Percentiles rank a stretch among this genome's conserved stretches.
These are phyloP conservation scores for Oligia latruncula DNA, from an alignment of 2,888 invertebrate genomes.

Conservation along the genomic window DNA sequence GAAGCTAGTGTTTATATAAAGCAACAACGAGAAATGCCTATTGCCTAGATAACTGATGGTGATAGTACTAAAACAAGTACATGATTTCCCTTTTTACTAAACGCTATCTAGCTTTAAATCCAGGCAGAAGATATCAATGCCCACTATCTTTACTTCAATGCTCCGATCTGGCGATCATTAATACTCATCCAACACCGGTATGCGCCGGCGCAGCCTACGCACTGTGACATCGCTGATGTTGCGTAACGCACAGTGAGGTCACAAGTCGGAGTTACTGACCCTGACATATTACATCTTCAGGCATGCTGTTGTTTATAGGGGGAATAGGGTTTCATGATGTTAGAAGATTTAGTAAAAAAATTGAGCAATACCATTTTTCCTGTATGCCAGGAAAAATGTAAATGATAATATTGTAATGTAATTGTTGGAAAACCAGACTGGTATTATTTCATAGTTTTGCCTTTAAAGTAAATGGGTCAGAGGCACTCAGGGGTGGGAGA, in stretches of 20 bases:
- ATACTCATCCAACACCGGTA: slow-evolving; percentile 28
- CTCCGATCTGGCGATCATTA: slow-evolving; percentile 23
- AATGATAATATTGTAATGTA: no score
- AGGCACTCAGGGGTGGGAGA: neutral
- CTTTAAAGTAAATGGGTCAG: neutral
- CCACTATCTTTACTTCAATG: slow-evolving; percentile 10
- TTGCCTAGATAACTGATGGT: neutral
- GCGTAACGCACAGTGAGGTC: slow-evolving; percentile 55
- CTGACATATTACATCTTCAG: slow-evolving; percentile 51
- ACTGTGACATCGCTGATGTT: slow-evolving; percentile 50
- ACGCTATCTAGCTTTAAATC: neutral
- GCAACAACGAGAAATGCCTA: neutral
- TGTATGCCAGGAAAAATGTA: neutral
- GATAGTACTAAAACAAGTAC: neutral
- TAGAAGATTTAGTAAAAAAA: neutral
- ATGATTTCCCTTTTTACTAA: neutral
- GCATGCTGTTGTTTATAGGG: slow-evolving; percentile 21
- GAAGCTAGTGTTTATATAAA: neutral
- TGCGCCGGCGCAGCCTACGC: slow-evolving; percentile 62
- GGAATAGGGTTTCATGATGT: neutral
- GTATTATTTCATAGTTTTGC: neutral
- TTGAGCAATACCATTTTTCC: neutral
- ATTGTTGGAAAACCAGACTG: neutral
- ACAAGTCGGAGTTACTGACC: slow-evolving; percentile 59
- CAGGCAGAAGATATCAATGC: slow-evolving; percentile 21